These are phyloP conservation scores for Meleagris gallopavo DNA, from an alignment of 2,113 vertebrate genomes.

Conservation along the genomic window DNA sequence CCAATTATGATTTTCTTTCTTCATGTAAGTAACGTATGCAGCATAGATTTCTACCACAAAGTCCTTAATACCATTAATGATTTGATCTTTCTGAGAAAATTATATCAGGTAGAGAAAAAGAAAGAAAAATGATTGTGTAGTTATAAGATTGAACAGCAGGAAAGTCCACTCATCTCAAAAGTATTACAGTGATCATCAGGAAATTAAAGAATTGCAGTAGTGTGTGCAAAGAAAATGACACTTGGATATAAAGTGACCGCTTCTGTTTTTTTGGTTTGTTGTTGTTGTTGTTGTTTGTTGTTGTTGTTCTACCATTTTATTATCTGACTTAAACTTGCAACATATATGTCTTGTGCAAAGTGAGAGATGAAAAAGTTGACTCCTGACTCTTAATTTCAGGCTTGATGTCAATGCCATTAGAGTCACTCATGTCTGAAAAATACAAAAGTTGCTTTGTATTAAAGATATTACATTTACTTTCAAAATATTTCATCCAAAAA, in stretches of 20 bases:
- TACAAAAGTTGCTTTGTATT: background rate
- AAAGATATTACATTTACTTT: background rate
- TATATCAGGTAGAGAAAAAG: conserved; percentile 32
- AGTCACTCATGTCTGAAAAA: background rate
- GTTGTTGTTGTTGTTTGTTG: too few relatives aligned
- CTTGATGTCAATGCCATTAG: background rate
- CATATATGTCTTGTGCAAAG: background rate
- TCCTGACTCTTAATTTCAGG: background rate
- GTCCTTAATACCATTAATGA: conserved; percentile 71
- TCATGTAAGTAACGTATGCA: conserved; percentile 39
- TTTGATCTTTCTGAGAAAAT: conserved; percentile 70
- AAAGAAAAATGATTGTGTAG: conserved; percentile 40
- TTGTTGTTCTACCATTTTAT: background rate
- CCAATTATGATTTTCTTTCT: conserved; percentile 69
- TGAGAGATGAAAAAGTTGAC: background rate
- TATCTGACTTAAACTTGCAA: background rate
- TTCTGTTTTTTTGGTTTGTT: too few relatives aligned
- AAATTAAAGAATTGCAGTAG: conserved; percentile 62
- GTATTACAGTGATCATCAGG: conserved; percentile 21
- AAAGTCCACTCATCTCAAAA: conserved; percentile 65
- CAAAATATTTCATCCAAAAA: background rate
- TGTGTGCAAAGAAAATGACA: conserved; percentile 37
- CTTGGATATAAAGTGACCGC: conserved; percentile 45
- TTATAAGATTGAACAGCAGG: conserved; percentile 71
- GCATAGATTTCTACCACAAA: conserved; percentile 49